These are phyloP conservation scores for Stictocephala bisonia DNA, from an alignment of 2,888 invertebrate genomes.

Conservation along the genomic window DNA sequence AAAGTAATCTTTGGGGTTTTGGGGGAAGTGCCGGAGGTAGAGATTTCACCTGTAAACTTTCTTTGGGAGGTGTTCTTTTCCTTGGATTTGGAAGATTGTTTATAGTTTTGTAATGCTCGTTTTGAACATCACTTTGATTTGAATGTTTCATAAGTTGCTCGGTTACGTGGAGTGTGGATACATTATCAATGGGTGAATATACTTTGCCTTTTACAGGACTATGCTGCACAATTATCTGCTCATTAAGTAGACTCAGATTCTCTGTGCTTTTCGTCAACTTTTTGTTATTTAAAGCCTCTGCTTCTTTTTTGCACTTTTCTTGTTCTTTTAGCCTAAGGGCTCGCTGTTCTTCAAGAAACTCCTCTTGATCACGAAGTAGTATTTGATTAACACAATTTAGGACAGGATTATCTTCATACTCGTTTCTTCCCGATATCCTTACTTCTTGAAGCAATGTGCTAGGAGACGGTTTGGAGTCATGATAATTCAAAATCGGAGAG, in stretches of 20 bases:
- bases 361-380: constrained; percentile 77
- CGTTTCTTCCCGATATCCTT: constrained; percentile 51
- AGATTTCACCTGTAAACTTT: constrained; percentile 49
- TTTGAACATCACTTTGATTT: constrained; percentile 11
- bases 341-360: constrained; percentile 63
- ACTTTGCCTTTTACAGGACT: constrained; percentile 29
- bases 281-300: constrained; percentile 24
- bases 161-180: background rate
- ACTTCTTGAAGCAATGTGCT: constrained; percentile 54
- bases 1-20: constrained; percentile 68
- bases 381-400: constrained; percentile 89
- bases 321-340: constrained; percentile 47
- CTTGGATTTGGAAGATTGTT: constrained; percentile 46
- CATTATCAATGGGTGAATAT: constrained; percentile 6
- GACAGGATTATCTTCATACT: constrained; percentile 83
- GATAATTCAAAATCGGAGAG: background rate
- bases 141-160: constrained; percentile 3
- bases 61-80: constrained; percentile 51
- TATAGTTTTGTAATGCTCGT: constrained; percentile 31
- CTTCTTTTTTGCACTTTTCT: constrained; percentile 35
- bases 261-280: constrained; percentile 41
- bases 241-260: constrained; percentile 17
- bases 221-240: constrained; percentile 33
- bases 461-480: constrained; percentile 48
- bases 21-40: constrained; percentile 81